Conservation (phyloP, 2,113 vertebrate genomes). For the Burhinus bistriatus region DNA sequence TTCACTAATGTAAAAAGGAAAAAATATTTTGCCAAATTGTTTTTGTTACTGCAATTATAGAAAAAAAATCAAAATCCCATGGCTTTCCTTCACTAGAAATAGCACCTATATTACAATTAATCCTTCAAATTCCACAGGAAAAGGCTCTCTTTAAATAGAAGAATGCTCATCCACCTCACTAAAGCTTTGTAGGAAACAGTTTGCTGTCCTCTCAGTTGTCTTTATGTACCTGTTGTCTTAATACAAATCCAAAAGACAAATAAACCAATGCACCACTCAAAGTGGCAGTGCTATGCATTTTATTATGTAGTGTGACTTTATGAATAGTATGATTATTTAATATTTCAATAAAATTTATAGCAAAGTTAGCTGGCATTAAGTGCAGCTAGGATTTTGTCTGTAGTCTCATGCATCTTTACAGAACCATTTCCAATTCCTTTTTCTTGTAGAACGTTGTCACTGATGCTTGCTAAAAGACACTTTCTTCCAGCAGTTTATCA, state of each 20-base stretch:
- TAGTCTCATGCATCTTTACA: neutral
- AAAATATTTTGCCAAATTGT: neutral
- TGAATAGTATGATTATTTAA: neutral
- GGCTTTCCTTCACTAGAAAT: neutral
- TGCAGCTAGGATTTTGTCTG: neutral
- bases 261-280: neutral
- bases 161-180: neutral
- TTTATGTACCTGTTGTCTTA: neutral
- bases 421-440: neutral
- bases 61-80: neutral
- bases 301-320: neutral
- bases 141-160: neutral
- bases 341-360: neutral
- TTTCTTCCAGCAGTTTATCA: neutral
- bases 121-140: neutral
- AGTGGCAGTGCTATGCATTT: neutral
- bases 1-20: neutral
- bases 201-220: neutral
- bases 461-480: neutral
- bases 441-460: neutral
- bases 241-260: neutral
- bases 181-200: neutral
- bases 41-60: neutral
- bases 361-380: neutral
- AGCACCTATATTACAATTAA: neutral